Base-by-base conservation (phyloP, 1,140 invertebrate species). In the Papilio polytes region DNA sequence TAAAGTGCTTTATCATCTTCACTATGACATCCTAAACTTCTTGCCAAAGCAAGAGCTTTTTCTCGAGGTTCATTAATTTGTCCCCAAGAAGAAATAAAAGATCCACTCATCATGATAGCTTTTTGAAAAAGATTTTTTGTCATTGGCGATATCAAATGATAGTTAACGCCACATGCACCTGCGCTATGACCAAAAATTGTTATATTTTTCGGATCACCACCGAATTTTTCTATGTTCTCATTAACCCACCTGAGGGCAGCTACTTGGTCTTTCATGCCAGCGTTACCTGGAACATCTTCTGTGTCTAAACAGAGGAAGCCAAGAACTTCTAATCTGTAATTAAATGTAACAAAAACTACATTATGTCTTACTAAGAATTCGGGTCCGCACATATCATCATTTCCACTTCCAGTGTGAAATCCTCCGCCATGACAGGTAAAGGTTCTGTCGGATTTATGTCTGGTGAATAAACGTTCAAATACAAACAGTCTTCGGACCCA, bases 111-210 rank as follows among this genome's bases (percentile, higher is more conserved):
- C 3, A 81, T n/a, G 46, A 89, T 86, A 10, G 86, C 86, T 80
- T 86, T 85, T 74, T 90, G 87, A 78, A 81, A 95, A 92, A 78
- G 94, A 97, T 91, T 90, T 95, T 93, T 89, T 91, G 96, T 92
- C 97, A 95, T 88, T 84, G 96, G 88, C 82, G 96, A 96, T 51
- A 96, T 51, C 84, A 96, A 89, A 78, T 96, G 96, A 22, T 92
- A 94, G 56, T 96, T 94, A 3, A 95, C 94, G 9, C 96, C 95
- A 8, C 95, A 96, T 12, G 93, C 96, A 3, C 97, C 97, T 1
- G 97, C 95, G 74, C 94, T 95, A 82, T 97, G 96, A 22, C 97
- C 97, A 86, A 98, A 97, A 41, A 98, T 91, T 0, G 98, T 98
- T 0, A 98, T 96, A 82, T 96, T 95, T 9, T 96, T 87, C 0